Base-by-base conservation (phyloP, 2,113 vertebrate species). In the Alligator mississippiensis region DNA sequence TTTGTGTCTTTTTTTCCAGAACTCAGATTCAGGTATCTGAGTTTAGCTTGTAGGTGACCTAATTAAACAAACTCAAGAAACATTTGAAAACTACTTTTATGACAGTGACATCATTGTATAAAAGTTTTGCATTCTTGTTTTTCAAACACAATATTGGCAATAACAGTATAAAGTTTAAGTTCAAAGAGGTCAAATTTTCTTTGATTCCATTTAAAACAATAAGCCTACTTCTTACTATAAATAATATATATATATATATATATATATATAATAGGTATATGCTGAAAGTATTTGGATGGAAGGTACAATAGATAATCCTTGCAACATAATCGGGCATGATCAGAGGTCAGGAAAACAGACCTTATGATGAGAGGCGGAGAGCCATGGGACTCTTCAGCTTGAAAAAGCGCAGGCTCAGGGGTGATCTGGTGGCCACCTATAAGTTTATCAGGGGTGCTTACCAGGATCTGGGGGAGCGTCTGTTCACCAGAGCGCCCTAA, bases 101-200 rank as follows among this genome's bases (percentile, higher is more conserved):
- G 88, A 74, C 76, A 95, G 77, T 95, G 80, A 96, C 92, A 95
- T 93, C 77, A 97, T 95, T 95, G 95, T 84, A 88, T 94, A 89
- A 96, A 97, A 96, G 86, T 80, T 0, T 94, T 85, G n/a, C 85
- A 95, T 96, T 97, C 97, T 93, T 94, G 89, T 97, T 97, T 97
- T 97, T 94, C 92, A 96, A 93, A 93, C 86, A 96, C 77, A 95
- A 70, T 83, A 75, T 93, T 96, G 88, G 88, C 96, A 97, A 97
- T 91, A 94, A 57, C 24, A 95, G 80, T 88, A 96, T 84, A 85
- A 95, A 94, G 63, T 30, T 96, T 96, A 97, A 93, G 86, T 38
- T 83, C 63, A 91, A 95, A 92, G 86, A 90, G 10, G 91, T 70
- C 91, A 95, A 94, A 94, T 70, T 96, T 94, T 92, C 84, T 94